These are phyloP conservation scores for Astyanax mexicanus DNA, from an alignment of 2,797 vertebrate species.

Conservation along the genomic window DNA sequence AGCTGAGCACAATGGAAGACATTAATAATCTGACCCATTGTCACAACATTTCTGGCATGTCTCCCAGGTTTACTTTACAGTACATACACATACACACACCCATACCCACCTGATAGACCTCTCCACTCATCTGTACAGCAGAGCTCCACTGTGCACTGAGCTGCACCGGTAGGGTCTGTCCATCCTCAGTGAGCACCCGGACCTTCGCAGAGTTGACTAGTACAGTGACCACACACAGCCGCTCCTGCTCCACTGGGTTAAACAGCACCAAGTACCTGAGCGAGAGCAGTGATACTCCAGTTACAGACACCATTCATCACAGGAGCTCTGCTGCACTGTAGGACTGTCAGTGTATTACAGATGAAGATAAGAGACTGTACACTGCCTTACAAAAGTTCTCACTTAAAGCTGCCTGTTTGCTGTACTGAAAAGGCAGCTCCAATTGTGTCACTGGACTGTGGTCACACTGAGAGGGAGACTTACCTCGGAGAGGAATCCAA, in stretches of 20 bases:
- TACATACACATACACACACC: too few species aligned
- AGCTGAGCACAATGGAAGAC: too few species aligned
- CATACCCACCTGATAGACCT: slow-evolving; percentile 87
- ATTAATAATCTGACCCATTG: too few species aligned
- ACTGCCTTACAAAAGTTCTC: background rate
- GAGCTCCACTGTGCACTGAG: slow-evolving; percentile 88
- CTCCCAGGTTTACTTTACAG: too few species aligned
- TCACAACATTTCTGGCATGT: too few species aligned
- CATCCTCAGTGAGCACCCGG: slow-evolving; percentile 89
- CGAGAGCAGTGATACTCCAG: background rate
- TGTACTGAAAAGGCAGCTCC: background rate
- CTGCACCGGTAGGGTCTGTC: slow-evolving; percentile 90
- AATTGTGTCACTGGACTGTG: background rate
- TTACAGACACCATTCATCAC: background rate
- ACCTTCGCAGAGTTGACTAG: slow-evolving; percentile 86
- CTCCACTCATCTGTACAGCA: slow-evolving; percentile 79
- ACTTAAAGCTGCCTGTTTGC: background rate
- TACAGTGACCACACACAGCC: slow-evolving; percentile 85
- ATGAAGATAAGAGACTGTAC: background rate
- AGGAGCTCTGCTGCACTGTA: background rate
- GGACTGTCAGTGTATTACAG: background rate
- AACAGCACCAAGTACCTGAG: slow-evolving; percentile 93
- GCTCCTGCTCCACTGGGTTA: slow-evolving; percentile 93
- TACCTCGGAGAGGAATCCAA: slow-evolving; percentile 89
- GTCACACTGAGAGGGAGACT: slow-evolving; percentile 22